Evolutionary conservation across 2,888 invertebrate species (phyloP).

Genomic region (Unio delphinus): DNA sequence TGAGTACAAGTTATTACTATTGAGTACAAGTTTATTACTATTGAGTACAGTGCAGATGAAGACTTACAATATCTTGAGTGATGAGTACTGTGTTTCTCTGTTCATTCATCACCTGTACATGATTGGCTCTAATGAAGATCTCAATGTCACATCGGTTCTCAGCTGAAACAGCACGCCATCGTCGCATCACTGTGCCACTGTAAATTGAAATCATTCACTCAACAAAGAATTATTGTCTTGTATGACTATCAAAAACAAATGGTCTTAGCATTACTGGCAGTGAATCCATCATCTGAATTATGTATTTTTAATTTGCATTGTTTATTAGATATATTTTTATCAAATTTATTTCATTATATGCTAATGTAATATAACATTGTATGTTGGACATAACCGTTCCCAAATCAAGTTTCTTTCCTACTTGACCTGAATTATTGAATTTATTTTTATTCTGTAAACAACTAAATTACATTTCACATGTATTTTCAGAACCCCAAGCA

Average conservation of each 20-base stretch:
- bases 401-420: too few relatives aligned
- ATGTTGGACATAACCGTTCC: too few relatives aligned
- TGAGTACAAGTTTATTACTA: too few relatives aligned
- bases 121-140: slow-evolving; percentile 81
- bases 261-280: neutral
- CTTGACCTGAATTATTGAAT: too few relatives aligned
- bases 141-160: slow-evolving; percentile 81
- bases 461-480: too few relatives aligned
- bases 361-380: too few relatives aligned
- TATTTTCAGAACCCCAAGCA: too few relatives aligned
- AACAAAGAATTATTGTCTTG: neutral
- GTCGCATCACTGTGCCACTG: slow-evolving; percentile 84
- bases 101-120: slow-evolving; percentile 75
- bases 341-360: too few relatives aligned
- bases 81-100: slow-evolving; percentile 65
- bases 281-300: neutral
- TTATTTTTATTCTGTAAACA: too few relatives aligned
- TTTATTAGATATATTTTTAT: too few relatives aligned
- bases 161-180: slow-evolving; percentile 79
- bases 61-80: slow-evolving; percentile 66
- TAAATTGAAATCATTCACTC: slow-evolving; percentile 29
- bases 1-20: too few relatives aligned
- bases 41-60: neutral
- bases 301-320: too few relatives aligned
- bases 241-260: neutral